Conservation (phyloP, 2,113 vertebrate genomes). For the Catharus bicknelli region DNA sequence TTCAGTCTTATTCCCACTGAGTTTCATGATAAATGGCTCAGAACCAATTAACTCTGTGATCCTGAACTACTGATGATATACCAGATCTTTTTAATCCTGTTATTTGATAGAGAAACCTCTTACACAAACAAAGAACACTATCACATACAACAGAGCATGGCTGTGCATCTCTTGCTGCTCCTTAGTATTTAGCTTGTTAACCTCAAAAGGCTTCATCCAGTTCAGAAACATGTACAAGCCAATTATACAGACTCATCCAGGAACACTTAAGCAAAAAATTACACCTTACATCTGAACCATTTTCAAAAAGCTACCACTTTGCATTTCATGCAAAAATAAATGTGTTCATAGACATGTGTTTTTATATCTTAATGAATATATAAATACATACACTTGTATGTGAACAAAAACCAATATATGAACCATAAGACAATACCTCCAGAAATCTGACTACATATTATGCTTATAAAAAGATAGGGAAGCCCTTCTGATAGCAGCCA, state of each 20-base stretch:
- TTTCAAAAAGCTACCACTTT: background rate
- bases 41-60: slow-evolving; percentile 20
- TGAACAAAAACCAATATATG: background rate
- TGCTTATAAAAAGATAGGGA: background rate
- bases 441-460: background rate
- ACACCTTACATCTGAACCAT: background rate
- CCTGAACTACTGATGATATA: background rate
- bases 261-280: background rate
- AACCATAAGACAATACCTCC: background rate
- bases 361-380: background rate
- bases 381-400: background rate
- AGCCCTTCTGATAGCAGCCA: slow-evolving; percentile 6
- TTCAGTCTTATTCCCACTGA: background rate
- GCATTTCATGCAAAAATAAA: background rate
- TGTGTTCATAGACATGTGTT: background rate
- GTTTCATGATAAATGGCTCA: slow-evolving; percentile 4
- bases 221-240: background rate
- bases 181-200: background rate
- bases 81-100: slow-evolving; percentile 13
- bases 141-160: background rate
- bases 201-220: background rate
- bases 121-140: background rate
- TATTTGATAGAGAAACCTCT: slow-evolving; percentile 15
- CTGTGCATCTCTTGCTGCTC: background rate
- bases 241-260: background rate